These are phyloP conservation scores for Vanessa cardui DNA, from an alignment of 2,888 invertebrate species.

Conservation along the genomic window DNA sequence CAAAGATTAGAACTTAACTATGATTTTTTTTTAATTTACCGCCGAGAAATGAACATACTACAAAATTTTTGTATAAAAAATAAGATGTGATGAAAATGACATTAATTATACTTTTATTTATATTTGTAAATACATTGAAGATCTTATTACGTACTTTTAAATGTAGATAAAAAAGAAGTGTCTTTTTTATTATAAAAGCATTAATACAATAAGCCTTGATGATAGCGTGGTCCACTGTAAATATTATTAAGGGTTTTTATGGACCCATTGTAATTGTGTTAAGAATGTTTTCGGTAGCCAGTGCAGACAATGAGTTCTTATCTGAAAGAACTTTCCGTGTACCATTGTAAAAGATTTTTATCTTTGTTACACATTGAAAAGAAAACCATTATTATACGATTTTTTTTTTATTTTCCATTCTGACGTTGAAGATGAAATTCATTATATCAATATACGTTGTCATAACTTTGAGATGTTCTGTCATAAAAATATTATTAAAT, in stretches of 20 bases:
- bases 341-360: constrained; percentile 19
- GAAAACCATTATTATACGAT: constrained; percentile 24
- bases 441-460: neutral
- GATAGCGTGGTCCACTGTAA: neutral
- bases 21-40: too few relatives aligned
- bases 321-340: constrained; percentile 14
- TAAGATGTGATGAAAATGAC: too few relatives aligned
- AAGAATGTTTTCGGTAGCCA: constrained; percentile 1
- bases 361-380: constrained; percentile 29
- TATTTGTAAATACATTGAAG: too few relatives aligned
- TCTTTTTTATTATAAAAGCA: too few relatives aligned
- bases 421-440: constrained; percentile 12
- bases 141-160: too few relatives aligned
- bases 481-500: too few relatives aligned
- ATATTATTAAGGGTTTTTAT: neutral
- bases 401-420: constrained; percentile 19
- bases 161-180: too few relatives aligned
- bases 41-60: too few relatives aligned
- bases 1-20: too few relatives aligned
- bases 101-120: too few relatives aligned
- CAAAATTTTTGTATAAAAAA: too few relatives aligned
- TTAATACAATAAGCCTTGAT: neutral
- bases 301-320: constrained; percentile 15
- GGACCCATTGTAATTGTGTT: neutral
- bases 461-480: neutral